Evolutionary conservation across 2,888 invertebrate genomes (phyloP).

Genomic region (Eristalis tenax): DNA sequence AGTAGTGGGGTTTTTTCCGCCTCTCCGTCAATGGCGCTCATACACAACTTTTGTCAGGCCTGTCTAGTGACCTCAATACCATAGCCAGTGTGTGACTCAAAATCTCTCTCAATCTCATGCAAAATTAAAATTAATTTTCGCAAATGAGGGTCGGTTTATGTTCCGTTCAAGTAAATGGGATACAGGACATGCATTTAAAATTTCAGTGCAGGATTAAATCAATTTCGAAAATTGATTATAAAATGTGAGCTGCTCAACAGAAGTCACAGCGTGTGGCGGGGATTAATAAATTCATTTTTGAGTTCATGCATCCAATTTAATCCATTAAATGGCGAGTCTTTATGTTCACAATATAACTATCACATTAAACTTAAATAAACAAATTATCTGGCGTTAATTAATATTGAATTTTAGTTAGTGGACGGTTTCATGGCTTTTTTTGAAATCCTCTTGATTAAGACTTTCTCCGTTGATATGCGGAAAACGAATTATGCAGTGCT

Average conservation of each 20-base stretch:
- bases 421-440: too few relatives aligned
- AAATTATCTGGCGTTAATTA: neutral
- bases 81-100: conserved; percentile 24
- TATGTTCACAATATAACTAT: neutral
- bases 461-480: too few relatives aligned
- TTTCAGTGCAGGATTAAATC: conserved; percentile 41
- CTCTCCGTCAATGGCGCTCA: neutral
- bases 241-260: conserved; percentile 1
- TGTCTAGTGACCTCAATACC: conserved; percentile 15
- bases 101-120: conserved; percentile 57
- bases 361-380: neutral
- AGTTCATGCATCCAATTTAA: conserved; percentile 6
- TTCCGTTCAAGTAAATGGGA: conserved; percentile 24
- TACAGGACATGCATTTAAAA: conserved; percentile 12
- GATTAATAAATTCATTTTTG: conserved; percentile 44
- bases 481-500: too few relatives aligned
- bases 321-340: neutral
- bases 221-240: conserved; percentile 55
- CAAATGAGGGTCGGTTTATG: conserved; percentile 37
- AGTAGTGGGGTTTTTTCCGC: conserved; percentile 15
- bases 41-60: neutral
- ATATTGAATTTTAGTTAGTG: neutral
- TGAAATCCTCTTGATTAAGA: too few relatives aligned
- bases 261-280: neutral
- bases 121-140: conserved; percentile 65